Conservation (phyloP, 2,113 vertebrate species). For the Cromileptes altivelis region DNA sequence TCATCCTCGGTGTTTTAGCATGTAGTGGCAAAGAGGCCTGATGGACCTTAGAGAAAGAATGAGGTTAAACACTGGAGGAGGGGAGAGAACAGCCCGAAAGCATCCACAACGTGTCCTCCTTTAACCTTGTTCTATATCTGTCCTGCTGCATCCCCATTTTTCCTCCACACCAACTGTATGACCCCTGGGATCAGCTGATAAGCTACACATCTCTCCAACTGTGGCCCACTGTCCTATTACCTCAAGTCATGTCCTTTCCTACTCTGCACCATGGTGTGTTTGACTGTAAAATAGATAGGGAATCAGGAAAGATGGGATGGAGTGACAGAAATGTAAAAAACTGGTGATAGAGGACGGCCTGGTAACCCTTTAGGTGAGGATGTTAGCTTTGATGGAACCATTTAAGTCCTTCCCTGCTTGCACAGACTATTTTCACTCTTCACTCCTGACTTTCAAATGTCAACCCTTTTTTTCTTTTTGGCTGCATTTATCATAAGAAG, state of each 20-base stretch:
- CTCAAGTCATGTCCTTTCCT: conserved; percentile 45
- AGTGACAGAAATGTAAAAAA: conserved; percentile 17
- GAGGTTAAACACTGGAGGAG: conserved; percentile 58
- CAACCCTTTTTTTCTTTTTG: conserved; percentile 6
- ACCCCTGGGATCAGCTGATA: conserved; percentile 65
- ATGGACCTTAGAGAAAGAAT: conserved; percentile 55
- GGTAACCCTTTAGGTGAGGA: conserved; percentile 1
- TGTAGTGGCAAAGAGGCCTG: conserved; percentile 25
- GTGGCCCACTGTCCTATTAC: conserved; percentile 54
- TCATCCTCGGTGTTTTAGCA: conserved; percentile 47
- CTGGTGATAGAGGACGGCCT: neutral
- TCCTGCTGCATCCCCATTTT: conserved; percentile 53
- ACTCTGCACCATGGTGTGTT: conserved; percentile 17
- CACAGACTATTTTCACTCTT: conserved; percentile 25
- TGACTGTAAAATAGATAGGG: conserved; percentile 12
- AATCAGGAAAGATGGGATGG: conserved; percentile 1
- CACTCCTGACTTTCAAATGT: conserved; percentile 53
- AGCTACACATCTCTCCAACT: conserved; percentile 38
- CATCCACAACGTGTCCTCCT: conserved; percentile 64
- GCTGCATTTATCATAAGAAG: conserved; percentile 39
- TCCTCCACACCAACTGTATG: conserved; percentile 45
- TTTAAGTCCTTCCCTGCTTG: conserved; percentile 30
- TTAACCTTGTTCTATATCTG: conserved; percentile 73
- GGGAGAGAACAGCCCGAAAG: conserved; percentile 46
- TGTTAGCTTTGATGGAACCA: conserved; percentile 40